Percentiles rank a stretch among this genome's conserved stretches.
Evolutionary conservation across 2,113 vertebrate species (phyloP).

Genomic region (Macroglossus sobrinus): DNA sequence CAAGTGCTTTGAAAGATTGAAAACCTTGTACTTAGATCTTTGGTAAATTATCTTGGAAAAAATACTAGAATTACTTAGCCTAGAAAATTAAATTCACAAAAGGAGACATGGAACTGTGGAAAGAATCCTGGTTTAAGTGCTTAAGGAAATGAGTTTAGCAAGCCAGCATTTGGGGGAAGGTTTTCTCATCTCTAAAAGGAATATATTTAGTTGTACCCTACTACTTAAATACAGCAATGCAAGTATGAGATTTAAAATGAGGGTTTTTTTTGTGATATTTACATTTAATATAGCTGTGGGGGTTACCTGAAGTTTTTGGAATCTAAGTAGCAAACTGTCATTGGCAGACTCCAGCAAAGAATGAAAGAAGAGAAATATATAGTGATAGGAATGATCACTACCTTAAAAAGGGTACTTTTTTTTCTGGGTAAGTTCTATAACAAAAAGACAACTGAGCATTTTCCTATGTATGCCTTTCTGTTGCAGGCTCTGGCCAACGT

Average conservation of each 20-base stretch:
- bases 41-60: background rate
- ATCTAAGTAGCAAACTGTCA: background rate
- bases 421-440: background rate
- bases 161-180: background rate
- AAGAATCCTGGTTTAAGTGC: background rate
- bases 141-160: background rate
- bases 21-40: background rate
- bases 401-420: background rate
- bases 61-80: background rate
- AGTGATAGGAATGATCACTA: background rate
- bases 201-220: background rate
- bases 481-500: conserved; percentile 91
- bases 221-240: background rate
- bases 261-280: background rate
- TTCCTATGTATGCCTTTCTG: background rate
- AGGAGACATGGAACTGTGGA: background rate
- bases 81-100: background rate
- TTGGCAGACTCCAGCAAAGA: background rate
- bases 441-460: background rate
- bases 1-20: background rate
- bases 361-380: background rate
- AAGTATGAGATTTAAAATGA: background rate
- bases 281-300: background rate
- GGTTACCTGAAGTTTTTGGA: background rate
- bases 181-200: conserved; percentile 72